These are phyloP conservation scores for Diogma glabrata DNA, from an alignment of 2,888 invertebrate species.

Conservation along the genomic window DNA sequence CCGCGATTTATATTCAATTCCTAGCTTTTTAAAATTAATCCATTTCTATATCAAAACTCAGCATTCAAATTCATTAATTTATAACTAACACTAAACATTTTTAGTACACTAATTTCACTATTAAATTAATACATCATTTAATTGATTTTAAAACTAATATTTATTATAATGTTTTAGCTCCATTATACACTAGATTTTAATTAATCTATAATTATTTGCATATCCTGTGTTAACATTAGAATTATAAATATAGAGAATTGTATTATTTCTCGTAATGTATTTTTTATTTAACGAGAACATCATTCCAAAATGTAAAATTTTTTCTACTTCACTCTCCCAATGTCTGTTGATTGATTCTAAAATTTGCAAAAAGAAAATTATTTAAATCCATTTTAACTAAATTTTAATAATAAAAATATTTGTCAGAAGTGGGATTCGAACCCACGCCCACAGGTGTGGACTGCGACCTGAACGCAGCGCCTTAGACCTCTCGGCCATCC, in stretches of 20 bases:
- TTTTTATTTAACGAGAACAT: neutral
- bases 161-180: too few relatives aligned
- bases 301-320: neutral
- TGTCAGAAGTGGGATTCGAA: conserved; percentile 13
- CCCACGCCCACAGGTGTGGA: conserved; percentile 13
- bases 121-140: too few relatives aligned
- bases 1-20: too few relatives aligned
- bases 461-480: conserved; percentile 18
- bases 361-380: neutral
- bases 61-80: too few relatives aligned
- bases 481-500: conserved; percentile 17
- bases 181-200: neutral
- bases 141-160: too few relatives aligned
- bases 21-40: too few relatives aligned
- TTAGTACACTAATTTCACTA: too few relatives aligned
- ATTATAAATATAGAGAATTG: neutral
- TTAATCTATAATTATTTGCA: conserved; percentile 3
- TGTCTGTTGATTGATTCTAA: neutral
- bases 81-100: too few relatives aligned
- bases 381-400: neutral
- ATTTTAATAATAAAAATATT: neutral
- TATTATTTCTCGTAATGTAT: neutral
- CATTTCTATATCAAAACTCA: too few relatives aligned
- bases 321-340: conserved; percentile 1
- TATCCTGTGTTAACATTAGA: neutral